Percentiles rank a stretch among this genome's conserved stretches.
Conservation (phyloP, 2,888 invertebrate species). For the Monochamus alternatus region DNA sequence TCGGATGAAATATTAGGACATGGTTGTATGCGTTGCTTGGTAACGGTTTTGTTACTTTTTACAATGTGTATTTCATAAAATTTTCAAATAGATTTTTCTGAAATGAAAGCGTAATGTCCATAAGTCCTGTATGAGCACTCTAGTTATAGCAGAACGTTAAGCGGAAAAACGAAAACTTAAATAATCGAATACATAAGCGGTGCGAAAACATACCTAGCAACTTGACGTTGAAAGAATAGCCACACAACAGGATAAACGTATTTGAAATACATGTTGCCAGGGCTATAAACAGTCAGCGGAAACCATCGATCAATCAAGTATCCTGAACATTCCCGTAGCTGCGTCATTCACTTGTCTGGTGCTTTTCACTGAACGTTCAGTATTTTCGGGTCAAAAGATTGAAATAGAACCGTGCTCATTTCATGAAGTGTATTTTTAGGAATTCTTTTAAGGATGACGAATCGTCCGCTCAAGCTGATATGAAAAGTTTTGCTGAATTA, state of each 20-base stretch:
- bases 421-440: slow-evolving; percentile 35
- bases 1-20: too few species aligned
- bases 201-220: not conserved
- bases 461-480: not conserved
- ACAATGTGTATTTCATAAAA: too few species aligned
- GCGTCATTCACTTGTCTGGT: slow-evolving; percentile 64
- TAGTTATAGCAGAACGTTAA: not conserved
- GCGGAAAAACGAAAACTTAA: not conserved
- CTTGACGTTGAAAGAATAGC: slow-evolving; percentile 4
- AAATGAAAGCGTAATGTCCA: too few species aligned
- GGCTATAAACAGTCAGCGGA: slow-evolving; percentile 50
- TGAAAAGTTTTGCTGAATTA: slow-evolving; percentile 5
- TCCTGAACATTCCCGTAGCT: slow-evolving; percentile 63
- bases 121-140: too few species aligned
- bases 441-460: slow-evolving; percentile 16
- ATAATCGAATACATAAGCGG: too few species aligned
- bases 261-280: slow-evolving; percentile 24
- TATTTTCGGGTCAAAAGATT: slow-evolving; percentile 61
- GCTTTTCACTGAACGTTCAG: slow-evolving; percentile 60
- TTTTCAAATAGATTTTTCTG: too few species aligned
- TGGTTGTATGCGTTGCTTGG: too few species aligned
- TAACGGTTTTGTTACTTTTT: too few species aligned
- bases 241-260: slow-evolving; percentile 16
- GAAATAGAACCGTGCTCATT: slow-evolving; percentile 46
- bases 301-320: slow-evolving; percentile 67